These are phyloP conservation scores for Drymodes brunneopygia DNA, from an alignment of 2,113 vertebrate genomes.

Conservation along the genomic window DNA sequence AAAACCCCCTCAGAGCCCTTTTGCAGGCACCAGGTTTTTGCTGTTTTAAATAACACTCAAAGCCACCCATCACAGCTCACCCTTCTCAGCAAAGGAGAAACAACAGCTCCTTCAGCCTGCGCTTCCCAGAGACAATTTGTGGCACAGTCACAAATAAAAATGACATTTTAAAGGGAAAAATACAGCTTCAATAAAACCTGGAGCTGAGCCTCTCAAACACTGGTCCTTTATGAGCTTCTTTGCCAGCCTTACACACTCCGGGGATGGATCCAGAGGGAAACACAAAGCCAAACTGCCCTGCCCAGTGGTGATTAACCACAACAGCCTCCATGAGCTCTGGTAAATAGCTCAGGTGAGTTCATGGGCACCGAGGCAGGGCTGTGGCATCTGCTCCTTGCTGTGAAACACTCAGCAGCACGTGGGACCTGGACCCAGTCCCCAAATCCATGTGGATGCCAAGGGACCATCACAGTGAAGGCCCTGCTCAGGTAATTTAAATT, in stretches of 20 bases:
- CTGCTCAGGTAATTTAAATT: neutral
- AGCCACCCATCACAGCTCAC: neutral
- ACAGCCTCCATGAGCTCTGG: neutral
- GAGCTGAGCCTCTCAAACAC: neutral
- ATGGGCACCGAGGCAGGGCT: neutral
- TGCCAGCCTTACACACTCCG: neutral
- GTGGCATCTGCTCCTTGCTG: neutral
- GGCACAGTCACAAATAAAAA: neutral
- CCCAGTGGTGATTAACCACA: rapidly evolving
- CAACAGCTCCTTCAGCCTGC: neutral
- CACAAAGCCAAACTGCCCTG: neutral
- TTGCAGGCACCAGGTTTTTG: neutral
- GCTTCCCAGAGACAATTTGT: neutral
- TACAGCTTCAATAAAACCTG: constrained; percentile 34
- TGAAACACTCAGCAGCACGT: rapidly evolving
- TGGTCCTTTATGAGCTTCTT: neutral
- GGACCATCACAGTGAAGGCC: no score
- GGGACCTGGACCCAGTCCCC: neutral
- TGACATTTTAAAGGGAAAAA: neutral
- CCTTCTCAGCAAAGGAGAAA: neutral
- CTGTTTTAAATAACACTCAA: neutral
- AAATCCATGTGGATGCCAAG: rapidly evolving
- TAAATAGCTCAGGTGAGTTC: neutral
- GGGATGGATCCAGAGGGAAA: neutral
- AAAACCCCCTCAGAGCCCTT: neutral